These are phyloP conservation scores for Trichosurus vulpecula DNA, from an alignment of 2,797 vertebrate species.

Conservation along the genomic window DNA sequence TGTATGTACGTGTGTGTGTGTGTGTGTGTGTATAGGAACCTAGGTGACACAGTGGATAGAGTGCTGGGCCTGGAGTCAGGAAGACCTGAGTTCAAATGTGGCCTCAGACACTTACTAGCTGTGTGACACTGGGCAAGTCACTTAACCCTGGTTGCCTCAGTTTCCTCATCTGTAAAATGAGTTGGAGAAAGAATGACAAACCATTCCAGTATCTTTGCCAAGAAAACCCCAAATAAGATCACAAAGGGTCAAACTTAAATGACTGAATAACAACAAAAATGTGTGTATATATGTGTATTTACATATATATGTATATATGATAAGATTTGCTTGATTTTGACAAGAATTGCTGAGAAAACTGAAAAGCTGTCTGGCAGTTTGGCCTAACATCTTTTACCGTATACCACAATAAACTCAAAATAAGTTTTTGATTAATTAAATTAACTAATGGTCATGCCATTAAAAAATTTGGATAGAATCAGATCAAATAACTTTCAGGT, in stretches of 20 bases:
- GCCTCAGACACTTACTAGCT: neutral
- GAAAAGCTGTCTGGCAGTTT: neutral
- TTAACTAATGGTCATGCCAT: neutral
- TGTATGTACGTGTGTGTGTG: neutral
- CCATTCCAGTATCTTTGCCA: too few species aligned
- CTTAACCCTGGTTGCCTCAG: neutral
- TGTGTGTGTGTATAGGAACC: neutral
- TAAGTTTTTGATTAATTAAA: neutral
- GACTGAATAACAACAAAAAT: neutral
- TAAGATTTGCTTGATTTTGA: neutral
- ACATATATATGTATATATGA: neutral
- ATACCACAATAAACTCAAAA: neutral
- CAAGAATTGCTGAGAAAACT: neutral
- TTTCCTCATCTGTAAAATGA: too few species aligned
- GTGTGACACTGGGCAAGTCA: neutral
- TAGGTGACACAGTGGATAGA: neutral
- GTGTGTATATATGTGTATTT: neutral
- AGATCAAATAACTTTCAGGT: neutral
- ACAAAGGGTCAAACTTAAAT: too few species aligned
- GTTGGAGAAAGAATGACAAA: too few species aligned
- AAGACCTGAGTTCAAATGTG: neutral
- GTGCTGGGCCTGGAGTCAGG: neutral
- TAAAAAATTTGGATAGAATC: neutral
- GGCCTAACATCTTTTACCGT: neutral
- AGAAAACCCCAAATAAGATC: too few species aligned